Evolutionary conservation across 2,113 vertebrate species (phyloP), one percentile per base, ranked within the genome.

Genomic region (Ceyx melanurus): DNA sequence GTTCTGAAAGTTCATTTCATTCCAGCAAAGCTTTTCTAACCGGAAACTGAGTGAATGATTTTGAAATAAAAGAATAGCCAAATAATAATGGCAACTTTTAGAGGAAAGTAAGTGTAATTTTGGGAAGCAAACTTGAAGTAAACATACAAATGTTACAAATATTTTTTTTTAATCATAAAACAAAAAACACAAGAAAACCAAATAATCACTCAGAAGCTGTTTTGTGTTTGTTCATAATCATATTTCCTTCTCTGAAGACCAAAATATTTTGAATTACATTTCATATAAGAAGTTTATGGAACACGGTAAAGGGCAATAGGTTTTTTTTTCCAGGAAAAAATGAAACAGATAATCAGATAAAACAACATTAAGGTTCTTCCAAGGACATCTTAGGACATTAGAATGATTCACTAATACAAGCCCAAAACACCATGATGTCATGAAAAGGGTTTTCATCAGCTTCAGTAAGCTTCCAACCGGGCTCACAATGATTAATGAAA

Each of bases 1-100:
- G 82, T 78, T 73, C 42, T 94, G 56, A 96, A 94, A 95, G 88
- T 92, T 40, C 15, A 73, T 90, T 96, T 96, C 60, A 46, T 92
- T 93, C 61, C 88, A 96, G 80, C 17, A 67, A 93, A 82, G 25
- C 10, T 88, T 91, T 93, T 93, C 92, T 92, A 86, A 92, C 46
- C 64, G 89, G 60, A 80, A 88, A 80, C 2, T 0, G 64, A 82
- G 46, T 79, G 45, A 91, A 85, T 33, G 81, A 71, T 78, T 85
- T 70, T 82, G 13, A 17, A 66, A 11, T 58, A 64, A 56, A 91
- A 79, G 23, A 86, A 81, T 72, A 84, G 35, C 11, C 40, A 88
- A 90, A 88, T 56, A 95, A 66, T 62, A 94, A 82, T 45, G 35
- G 16, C 23, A 76, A 56, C 60, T 85, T 81, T 91, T 61, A 92